Base-by-base conservation (phyloP, 2,113 vertebrate species). In the Istiophorus platypterus region DNA sequence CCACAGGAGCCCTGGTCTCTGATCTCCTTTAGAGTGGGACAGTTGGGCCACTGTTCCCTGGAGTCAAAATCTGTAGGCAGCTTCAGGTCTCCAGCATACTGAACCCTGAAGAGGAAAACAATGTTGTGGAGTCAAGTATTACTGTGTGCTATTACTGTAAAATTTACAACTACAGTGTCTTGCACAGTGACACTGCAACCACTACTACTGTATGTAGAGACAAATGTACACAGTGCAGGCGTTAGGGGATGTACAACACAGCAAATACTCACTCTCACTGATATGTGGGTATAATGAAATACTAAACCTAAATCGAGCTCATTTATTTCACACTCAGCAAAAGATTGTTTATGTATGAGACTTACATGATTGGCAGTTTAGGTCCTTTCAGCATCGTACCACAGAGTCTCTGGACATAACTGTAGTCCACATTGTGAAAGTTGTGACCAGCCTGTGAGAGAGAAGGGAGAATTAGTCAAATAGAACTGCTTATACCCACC, bases 1-100 rank as follows among this genome's bases (percentile, higher is more conserved):
- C 98, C 98, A 22, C 98, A 99, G 57, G 98, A 99, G 4, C 98
- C 98, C 91, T 99, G 98, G 93, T 99, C 98, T 87, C 98, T 87
- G 87, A 99, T 96, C 91, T 99, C 96, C 0, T 89, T 95, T 84
- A 98, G 95, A 49, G 98, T 99, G 0, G 98, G 97, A 76, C 98
- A 99, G 85, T 97, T 93, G 5, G 98, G 95, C 98, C 98, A 99
- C 81, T 97, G 96, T 0, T 93, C 85, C 66, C 98, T 94, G 0
- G 97, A 88, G 74, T 99, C 98, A 17, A 99, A 99, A 54, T 41
- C 92, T 15, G 93, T 85, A 0, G 98, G 98, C 64, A 99, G 92
- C 12, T 92, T 85, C 26, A 97, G 0, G 1, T 92, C 80, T 1
- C 76, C 95, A 52, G 93, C 82, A 45, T 96, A 95, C 17, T 87